Conservation (phyloP, 1,140 invertebrate genomes). For the Drosophila orosa region DNA sequence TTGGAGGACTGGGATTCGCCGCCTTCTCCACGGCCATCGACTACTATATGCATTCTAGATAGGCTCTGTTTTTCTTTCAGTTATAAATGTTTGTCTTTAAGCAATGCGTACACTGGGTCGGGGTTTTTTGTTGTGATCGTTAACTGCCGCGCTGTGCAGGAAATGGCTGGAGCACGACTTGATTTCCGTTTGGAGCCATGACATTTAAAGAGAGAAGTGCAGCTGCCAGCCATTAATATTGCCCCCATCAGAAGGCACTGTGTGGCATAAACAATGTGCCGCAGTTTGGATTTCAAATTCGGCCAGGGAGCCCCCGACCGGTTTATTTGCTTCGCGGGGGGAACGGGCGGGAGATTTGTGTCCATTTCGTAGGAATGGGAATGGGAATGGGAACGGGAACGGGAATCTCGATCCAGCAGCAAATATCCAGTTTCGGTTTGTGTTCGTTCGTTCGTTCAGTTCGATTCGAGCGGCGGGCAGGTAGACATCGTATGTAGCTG, state of each 20-base stretch:
- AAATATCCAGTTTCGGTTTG: constrained; percentile 68
- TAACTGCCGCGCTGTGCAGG: constrained; percentile 38
- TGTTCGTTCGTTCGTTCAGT: constrained; percentile 41
- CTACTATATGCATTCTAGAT: constrained; percentile 92
- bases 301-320: constrained; percentile 68
- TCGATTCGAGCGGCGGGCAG: constrained; percentile 70
- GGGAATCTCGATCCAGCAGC: constrained; percentile 64
- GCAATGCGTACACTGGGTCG: constrained; percentile 4
- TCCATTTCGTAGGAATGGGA: constrained; percentile 64
- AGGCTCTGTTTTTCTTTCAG: constrained; percentile 36
- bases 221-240: constrained; percentile 73
- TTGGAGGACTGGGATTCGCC: constrained; percentile 97
- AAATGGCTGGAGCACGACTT: constrained; percentile 32
- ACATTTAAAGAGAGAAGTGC: constrained; percentile 41
- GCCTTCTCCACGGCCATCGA: constrained; percentile 97
- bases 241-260: constrained; percentile 44
- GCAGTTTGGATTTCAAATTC: constrained; percentile 67
- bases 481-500: constrained; percentile 53
- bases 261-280: constrained; percentile 68
- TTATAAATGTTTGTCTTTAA: constrained; percentile 70
- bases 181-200: constrained; percentile 36
- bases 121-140: constrained; percentile 17
- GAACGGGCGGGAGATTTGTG: constrained; percentile 11
- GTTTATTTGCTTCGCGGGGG: constrained; percentile 41
- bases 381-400: constrained; percentile 53